A percentile compares a stretch with the other conserved stretches of the same genome.
Evolutionary conservation across 2,797 vertebrate genomes (phyloP).

Genomic region (Tenualosa thibaudeaui): DNA sequence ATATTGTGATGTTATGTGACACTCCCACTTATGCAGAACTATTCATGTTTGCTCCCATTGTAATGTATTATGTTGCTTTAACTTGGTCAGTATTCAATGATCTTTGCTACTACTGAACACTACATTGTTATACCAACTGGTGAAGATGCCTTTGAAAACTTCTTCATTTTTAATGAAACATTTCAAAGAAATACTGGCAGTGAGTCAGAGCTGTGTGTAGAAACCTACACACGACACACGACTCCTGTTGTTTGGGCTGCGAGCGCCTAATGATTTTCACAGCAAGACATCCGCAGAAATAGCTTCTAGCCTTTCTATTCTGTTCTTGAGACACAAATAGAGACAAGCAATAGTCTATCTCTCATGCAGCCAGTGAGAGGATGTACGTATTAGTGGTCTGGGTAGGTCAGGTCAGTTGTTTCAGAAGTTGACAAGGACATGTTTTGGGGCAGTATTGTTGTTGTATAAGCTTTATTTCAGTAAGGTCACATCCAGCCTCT

Average conservation of each 20-base stretch:
- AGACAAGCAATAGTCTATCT: not conserved
- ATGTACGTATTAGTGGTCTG: not conserved
- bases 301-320: not conserved
- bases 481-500: slow-evolving; percentile 1
- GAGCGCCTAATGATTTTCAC: not conserved
- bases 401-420: slow-evolving; percentile 12
- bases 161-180: not conserved
- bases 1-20: too few relatives aligned
- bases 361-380: not conserved
- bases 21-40: too few relatives aligned
- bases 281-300: not conserved
- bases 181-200: not conserved
- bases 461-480: slow-evolving; percentile 7
- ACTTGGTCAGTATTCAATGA: too few relatives aligned
- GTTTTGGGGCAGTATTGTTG: slow-evolving; percentile 4
- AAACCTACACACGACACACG: not conserved
- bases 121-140: not conserved
- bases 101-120: too few relatives aligned
- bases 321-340: not conserved
- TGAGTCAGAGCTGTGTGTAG: not conserved
- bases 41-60: too few relatives aligned
- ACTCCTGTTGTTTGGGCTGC: not conserved
- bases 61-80: too few relatives aligned
- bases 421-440: slow-evolving; percentile 4
- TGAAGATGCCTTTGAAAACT: not conserved